A percentile compares a stretch with the other conserved stretches of the same genome.
These are phyloP conservation scores for Salvelinus namaycush DNA, from an alignment of 2,113 vertebrate genomes.

Conservation along the genomic window DNA sequence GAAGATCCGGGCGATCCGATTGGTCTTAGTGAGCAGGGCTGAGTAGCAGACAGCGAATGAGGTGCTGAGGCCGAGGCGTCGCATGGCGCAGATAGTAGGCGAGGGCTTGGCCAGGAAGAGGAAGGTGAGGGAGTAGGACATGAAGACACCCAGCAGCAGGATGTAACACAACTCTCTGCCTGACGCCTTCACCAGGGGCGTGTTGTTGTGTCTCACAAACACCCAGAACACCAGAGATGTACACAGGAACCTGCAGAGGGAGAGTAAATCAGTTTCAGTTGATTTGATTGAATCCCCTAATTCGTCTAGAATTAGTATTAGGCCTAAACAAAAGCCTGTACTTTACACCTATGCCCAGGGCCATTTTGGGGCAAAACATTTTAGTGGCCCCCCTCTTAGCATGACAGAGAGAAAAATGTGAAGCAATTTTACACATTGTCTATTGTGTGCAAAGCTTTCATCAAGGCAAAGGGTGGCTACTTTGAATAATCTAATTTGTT, in stretches of 20 bases:
- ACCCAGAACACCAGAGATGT: conserved; percentile 89
- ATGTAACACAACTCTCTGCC: conserved; percentile 97
- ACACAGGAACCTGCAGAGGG: conserved; percentile 77
- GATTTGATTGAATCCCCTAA: too few species aligned
- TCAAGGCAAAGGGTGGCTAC: too few species aligned
- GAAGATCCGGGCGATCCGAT: conserved; percentile 97
- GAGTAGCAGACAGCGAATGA: conserved; percentile 98
- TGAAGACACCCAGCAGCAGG: conserved; percentile 89
- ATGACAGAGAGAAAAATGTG: too few species aligned
- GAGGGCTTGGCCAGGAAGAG: conserved; percentile 97
- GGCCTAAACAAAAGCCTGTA: too few species aligned
- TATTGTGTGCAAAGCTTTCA: too few species aligned
- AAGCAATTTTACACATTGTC: too few species aligned
- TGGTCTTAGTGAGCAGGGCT: conserved; percentile 96
- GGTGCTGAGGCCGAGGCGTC: conserved; percentile 89
- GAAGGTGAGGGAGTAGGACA: conserved; percentile 97
- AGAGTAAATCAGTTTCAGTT: not conserved
- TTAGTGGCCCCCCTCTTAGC: too few species aligned
- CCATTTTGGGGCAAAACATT: too few species aligned
- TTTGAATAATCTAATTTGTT: too few species aligned
- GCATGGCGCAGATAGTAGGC: conserved; percentile 88
- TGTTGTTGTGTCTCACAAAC: conserved; percentile 93
- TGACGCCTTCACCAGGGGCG: conserved; percentile 94
- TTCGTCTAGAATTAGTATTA: too few species aligned
- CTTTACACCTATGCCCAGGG: too few species aligned